phyloP scores from a whole-genome alignment of 2,888 invertebrate genomes.

The Leptopilina myrica region DNA sequence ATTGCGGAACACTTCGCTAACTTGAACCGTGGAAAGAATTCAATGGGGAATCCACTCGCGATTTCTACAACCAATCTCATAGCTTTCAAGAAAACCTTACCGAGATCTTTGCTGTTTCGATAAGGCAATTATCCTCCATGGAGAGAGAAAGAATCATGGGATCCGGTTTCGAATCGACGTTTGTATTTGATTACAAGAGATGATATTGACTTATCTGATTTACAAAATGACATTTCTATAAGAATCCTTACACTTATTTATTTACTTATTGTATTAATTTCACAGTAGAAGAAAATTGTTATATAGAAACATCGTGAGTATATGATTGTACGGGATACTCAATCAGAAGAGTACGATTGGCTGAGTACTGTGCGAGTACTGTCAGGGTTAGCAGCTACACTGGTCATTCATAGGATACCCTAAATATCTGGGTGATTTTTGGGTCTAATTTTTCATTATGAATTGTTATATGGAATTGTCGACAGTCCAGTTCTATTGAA shows the following conservation, averaged over 20 bases:
- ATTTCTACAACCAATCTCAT: conserved; percentile 36
- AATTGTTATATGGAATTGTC: too few species aligned
- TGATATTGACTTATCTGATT: conserved; percentile 21
- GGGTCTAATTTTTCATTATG: too few species aligned
- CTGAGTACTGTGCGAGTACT: too few species aligned
- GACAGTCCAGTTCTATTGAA: too few species aligned
- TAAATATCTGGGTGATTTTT: too few species aligned
- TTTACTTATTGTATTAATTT: conserved; percentile 5
- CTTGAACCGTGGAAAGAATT: conserved; percentile 43
- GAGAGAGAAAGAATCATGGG: conserved; percentile 10
- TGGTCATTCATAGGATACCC: too few species aligned
- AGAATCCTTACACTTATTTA: neutral
- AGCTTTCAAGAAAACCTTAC: conserved; percentile 28
- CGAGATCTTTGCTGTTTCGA: conserved; percentile 32
- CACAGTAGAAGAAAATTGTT: neutral
- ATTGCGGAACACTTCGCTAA: conserved; percentile 62
- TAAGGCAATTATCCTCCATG: conserved; percentile 34
- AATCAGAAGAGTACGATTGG: too few species aligned
- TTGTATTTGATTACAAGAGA: conserved; percentile 6
- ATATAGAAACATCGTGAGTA: conserved; percentile 1
- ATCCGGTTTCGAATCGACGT: conserved; percentile 28
- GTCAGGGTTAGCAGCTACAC: too few species aligned
- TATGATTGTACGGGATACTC: neutral
- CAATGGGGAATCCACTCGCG: conserved; percentile 41
- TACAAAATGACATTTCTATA: conserved; percentile 8